phyloP scores from a whole-genome alignment of 1,140 invertebrate species.

The Pogonomyrmex californicus region DNA sequence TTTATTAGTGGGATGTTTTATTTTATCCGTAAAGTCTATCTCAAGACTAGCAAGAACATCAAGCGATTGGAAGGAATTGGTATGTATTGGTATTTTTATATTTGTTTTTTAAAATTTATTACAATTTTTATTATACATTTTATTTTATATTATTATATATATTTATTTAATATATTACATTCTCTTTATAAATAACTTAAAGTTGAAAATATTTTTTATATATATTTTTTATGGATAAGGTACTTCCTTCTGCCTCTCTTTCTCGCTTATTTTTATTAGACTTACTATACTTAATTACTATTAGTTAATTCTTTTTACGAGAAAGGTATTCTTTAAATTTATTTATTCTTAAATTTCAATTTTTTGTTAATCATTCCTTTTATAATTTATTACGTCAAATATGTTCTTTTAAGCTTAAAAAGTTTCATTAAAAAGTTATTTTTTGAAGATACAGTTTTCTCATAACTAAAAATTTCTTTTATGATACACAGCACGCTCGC shows the following conservation, averaged over 20 bases:
- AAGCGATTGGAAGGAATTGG: slow-evolving; percentile 95
- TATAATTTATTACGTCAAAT: neutral
- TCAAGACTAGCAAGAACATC: slow-evolving; percentile 94
- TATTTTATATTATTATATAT: slow-evolving; percentile 83
- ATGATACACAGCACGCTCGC: slow-evolving; percentile 90
- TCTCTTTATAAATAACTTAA: too few species aligned
- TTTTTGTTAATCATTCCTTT: neutral
- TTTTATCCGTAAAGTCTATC: slow-evolving; percentile 92
- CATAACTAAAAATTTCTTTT: slow-evolving; percentile 81
- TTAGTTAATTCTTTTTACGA: too few species aligned
- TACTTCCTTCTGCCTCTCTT: too few species aligned
- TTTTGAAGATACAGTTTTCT: neutral
- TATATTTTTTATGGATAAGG: too few species aligned
- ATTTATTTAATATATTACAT: too few species aligned
- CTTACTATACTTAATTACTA: too few species aligned
- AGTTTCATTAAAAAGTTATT: slow-evolving; percentile 81
- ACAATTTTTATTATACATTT: slow-evolving; percentile 88
- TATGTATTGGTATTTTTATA: slow-evolving; percentile 82
- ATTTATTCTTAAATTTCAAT: neutral
- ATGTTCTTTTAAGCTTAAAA: too few species aligned
- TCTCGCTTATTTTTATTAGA: too few species aligned
- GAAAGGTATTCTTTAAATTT: neutral
- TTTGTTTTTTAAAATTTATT: slow-evolving; percentile 5
- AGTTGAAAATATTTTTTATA: too few species aligned
- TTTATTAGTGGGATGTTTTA: slow-evolving; percentile 91